Percentiles rank a stretch among this genome's conserved stretches.
Evolutionary conservation across 2,888 invertebrate genomes (phyloP).

Genomic region (Scelioninae gen. 2): DNA sequence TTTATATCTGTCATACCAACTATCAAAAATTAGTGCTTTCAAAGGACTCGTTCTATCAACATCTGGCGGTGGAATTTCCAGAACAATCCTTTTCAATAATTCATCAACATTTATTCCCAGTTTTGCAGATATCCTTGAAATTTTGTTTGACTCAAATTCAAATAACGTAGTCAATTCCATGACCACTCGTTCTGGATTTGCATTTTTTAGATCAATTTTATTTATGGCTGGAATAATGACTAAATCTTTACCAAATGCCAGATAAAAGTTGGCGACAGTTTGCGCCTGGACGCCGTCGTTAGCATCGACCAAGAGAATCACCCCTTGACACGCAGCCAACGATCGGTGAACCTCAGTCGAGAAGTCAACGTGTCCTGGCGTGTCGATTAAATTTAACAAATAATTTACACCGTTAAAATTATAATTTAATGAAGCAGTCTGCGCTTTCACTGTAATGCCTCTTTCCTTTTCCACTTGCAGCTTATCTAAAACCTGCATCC

Average conservation of each 20-base stretch:
- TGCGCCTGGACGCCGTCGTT: slow-evolving; percentile 98
- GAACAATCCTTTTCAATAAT: slow-evolving; percentile 86
- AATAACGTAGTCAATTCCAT: slow-evolving; percentile 88
- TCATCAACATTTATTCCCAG: slow-evolving; percentile 88
- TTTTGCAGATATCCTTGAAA: slow-evolving; percentile 94
- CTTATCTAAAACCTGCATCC: slow-evolving; percentile 86
- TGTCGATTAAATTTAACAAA: slow-evolving; percentile 96
- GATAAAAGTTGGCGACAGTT: slow-evolving; percentile 96
- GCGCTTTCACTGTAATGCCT: slow-evolving; percentile 99
- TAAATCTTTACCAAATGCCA: slow-evolving; percentile 89
- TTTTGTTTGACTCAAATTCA: slow-evolving; percentile 83
- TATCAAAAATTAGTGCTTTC: slow-evolving; percentile 92
- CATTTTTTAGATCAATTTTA: slow-evolving; percentile 96
- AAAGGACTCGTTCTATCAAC: slow-evolving; percentile 80
- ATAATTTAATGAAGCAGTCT: slow-evolving; percentile 92
- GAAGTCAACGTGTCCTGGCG: slow-evolving; percentile 99
- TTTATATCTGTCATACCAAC: slow-evolving; percentile 93
- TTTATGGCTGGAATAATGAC: slow-evolving; percentile 94
- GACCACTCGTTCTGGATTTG: slow-evolving; percentile 88
- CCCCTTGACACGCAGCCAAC: slow-evolving; percentile 94
- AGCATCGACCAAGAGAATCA: slow-evolving; percentile 95
- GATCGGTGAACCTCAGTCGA: slow-evolving; percentile 96
- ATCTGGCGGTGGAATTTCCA: slow-evolving; percentile 85
- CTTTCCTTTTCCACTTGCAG: slow-evolving; percentile 94
- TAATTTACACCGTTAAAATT: slow-evolving; percentile 82